Base-by-base conservation (phyloP, 2,888 invertebrate genomes). In the Chymomyza amoena region DNA sequence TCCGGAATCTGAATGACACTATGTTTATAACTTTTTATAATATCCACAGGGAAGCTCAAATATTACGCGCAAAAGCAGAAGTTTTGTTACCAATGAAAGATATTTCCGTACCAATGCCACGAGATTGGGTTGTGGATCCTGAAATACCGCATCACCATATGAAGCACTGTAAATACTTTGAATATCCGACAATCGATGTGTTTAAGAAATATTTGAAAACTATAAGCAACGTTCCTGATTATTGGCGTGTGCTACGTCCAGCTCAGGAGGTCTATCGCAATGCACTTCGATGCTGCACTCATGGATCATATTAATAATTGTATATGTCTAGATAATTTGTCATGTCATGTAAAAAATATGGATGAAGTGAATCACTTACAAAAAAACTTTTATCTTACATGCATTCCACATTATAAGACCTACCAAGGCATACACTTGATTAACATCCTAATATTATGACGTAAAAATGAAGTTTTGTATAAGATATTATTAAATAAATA, bases 171-270 rank as follows among this genome's bases (percentile, higher is more conserved):
- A 63, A 73, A n/a, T 64, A 64, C n/a, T 81, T 81, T 15, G n/a
- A 74, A 1, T 81, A 86, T 64, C 87, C 84, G 0, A 84, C 81
- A 5, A 79, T 79, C 25, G 84, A 84, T 18, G 84, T 68, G 1
- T 81, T 87, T 71, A 81, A 86, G 63, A 66, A 72, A 20, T 84
- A 87, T 32, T 60, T 87, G 61, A 69, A 77, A 4, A 76, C 87
- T 5, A 79, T 78, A 6, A 57, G 72, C n/a, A 70, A 69, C 10
- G 64, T 84, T 0, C 81, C 84, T 28, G 74, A 78, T 16, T 86
- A 86, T 50, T 81, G 81, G 84, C 78, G 65, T 9, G 73, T 70
- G 3, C 76, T 86, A 7, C 84, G 81, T 0, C 81, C 81, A 6
- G 73, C 86, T 16, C 78, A 81, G 67, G 81, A 86, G 32, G 84